These are phyloP conservation scores for Taxidea taxus DNA, from an alignment of 2,113 vertebrate genomes.

Conservation along the genomic window DNA sequence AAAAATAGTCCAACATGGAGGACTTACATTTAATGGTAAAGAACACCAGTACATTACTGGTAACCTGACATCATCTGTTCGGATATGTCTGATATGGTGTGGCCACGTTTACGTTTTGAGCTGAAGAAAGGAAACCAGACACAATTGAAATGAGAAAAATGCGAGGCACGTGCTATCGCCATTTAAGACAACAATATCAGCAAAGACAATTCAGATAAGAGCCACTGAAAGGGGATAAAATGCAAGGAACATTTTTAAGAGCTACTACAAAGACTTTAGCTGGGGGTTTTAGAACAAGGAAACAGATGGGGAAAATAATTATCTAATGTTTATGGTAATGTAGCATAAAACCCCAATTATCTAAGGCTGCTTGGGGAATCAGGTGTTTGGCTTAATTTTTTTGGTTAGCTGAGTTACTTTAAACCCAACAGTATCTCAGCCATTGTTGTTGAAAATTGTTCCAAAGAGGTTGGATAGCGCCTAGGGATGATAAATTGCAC, in stretches of 20 bases:
- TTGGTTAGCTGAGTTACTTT: slow-evolving; percentile 48
- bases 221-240: slow-evolving; percentile 30
- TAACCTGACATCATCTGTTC: background rate
- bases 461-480: background rate
- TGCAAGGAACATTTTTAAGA: slow-evolving; percentile 27
- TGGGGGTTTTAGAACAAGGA: slow-evolving; percentile 1
- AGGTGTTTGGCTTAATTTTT: slow-evolving; percentile 23
- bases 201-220: slow-evolving; percentile 42
- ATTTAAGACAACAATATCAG: background rate
- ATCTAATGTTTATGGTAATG: slow-evolving; percentile 47
- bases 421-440: background rate
- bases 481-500: background rate
- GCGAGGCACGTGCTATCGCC: background rate
- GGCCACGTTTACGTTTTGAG: background rate
- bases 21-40: background rate
- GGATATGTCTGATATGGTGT: background rate
- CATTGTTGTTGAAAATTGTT: slow-evolving; percentile 13
- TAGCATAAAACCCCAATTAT: slow-evolving; percentile 53
- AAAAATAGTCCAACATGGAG: background rate
- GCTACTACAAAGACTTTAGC: background rate
- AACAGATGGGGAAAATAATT: slow-evolving; percentile 59
- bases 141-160: background rate
- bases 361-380: slow-evolving; percentile 20
- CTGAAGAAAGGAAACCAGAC: background rate
- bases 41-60: background rate